Conservation (phyloP, 2,113 vertebrate genomes). For the Ammodytes dubius region DNA sequence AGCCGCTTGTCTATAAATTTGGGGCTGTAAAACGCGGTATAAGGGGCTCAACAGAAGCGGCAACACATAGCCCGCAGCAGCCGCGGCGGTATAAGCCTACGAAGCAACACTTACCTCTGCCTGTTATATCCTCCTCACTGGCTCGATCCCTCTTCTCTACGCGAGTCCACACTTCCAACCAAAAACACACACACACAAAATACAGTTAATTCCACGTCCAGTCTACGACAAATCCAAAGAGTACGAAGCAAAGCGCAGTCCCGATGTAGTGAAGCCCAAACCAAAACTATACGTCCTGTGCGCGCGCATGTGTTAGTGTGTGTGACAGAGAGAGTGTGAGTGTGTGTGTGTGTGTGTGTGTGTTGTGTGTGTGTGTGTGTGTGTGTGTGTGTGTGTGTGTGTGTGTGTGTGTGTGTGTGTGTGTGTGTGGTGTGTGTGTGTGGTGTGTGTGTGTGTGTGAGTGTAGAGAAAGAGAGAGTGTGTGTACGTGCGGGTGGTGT, state of each 20-base stretch:
- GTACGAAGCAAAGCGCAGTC: constrained; percentile 63
- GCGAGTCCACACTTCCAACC: no score
- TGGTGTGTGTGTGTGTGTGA: constrained; percentile 15
- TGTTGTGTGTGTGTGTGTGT: constrained; percentile 22
- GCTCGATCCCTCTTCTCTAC: not conserved
- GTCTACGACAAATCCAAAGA: constrained; percentile 64
- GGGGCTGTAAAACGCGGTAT: not conserved
- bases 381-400: not conserved
- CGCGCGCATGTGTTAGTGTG: not conserved
- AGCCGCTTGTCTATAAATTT: not conserved
- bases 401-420: not conserved
- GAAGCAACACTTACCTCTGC: constrained; percentile 61
- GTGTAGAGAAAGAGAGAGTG: no score
- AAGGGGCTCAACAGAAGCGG: not conserved
- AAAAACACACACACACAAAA: not conserved
- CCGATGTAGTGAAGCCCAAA: constrained; percentile 71
- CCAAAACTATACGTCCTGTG: constrained; percentile 62
- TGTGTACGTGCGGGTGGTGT: no score
- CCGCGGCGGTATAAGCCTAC: no score
- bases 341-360: constrained; percentile 3
- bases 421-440: constrained; percentile 17
- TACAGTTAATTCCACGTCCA: constrained; percentile 64
- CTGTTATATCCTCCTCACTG: constrained; percentile 11
- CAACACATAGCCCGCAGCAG: not conserved
- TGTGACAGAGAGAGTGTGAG: not conserved